Base-by-base conservation (phyloP, 2,888 invertebrate genomes). In the Tineola bisselliella region DNA sequence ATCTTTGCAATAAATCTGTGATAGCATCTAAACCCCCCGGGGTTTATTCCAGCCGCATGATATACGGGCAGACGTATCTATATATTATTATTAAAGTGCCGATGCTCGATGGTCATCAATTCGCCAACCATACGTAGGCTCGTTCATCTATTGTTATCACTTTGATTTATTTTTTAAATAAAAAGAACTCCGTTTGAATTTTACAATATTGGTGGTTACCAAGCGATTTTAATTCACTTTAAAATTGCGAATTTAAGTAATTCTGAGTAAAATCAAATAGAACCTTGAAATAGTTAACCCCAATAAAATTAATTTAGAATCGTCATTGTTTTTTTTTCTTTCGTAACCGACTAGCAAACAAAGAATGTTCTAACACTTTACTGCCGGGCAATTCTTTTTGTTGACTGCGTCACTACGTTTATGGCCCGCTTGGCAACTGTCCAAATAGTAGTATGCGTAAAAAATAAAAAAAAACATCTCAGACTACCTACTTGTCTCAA, bases 401-500 rank as follows among this genome's bases (percentile, higher is more conserved):
- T 63, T 61, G 64, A 62, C 64, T 63, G 64, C 66, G 64, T 64
- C 63, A 65, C 65, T 43, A 44, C 48, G 59, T 67, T 66, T 67
- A 68, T 67, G 43, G 63, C 63, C 43, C 63, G 62, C 63, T 68
- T 74, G 73, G 72, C 67, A 25, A 57, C 17, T 19, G 38, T 70
- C 73, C 73, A 74, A 68, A 63, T 64, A 63, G 69, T 65, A 64
- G 62, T 63, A 66, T 69, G 68, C 68, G 69, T 69, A 73, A 71
- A 72, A 70, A 70, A 31, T 13, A 13, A 33, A 70, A 31, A 33
- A 13, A 33, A 30, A 8, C 52, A 12, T 43, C 43, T 43, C 43
- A n/a, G n/a, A n/a, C 12, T 8, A 17, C 2, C 8, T 48, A 48
- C 15, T 48, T 48, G 8, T 48, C 12, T 48, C 17, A 10, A 15